phyloP scores from a whole-genome alignment of 2,888 invertebrate genomes.

The Blastobasis adustella region DNA sequence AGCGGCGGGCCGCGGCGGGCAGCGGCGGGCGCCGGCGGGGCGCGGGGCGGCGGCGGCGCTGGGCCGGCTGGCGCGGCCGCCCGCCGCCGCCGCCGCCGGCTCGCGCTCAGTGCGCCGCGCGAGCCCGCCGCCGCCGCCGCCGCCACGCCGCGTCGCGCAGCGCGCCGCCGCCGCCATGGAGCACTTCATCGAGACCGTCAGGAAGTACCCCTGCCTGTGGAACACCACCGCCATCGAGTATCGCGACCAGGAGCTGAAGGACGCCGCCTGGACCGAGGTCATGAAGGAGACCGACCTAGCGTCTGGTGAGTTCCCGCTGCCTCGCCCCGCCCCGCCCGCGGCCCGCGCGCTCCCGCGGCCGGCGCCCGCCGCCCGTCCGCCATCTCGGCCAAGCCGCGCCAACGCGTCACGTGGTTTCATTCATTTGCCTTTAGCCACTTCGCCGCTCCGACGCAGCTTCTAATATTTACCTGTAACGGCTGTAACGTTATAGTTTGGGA shows the following conservation, averaged over 20 bases:
- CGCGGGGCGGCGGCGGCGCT: constrained; percentile 13
- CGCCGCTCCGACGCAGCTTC: not conserved
- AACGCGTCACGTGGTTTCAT: not conserved
- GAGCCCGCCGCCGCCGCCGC: constrained; percentile 19
- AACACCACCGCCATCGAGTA: constrained; percentile 66
- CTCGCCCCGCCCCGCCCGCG: constrained; percentile 49
- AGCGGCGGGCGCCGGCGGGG: constrained; percentile 13
- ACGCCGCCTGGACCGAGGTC: constrained; percentile 66
- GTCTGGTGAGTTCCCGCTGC: constrained; percentile 43
- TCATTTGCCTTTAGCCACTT: not conserved
- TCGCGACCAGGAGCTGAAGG: constrained; percentile 68
- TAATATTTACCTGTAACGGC: no score
- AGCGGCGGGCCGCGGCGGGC: constrained; percentile 12
- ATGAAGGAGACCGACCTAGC: constrained; percentile 62
- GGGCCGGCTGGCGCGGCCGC: constrained; percentile 22
- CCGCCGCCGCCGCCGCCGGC: constrained; percentile 21
- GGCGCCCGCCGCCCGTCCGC: constrained; percentile 23
- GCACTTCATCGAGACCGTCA: constrained; percentile 61
- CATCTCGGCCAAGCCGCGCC: not conserved
- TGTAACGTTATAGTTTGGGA: no score
- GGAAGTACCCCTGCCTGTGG: constrained; percentile 66
- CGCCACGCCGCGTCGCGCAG: constrained; percentile 11
- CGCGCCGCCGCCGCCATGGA: constrained; percentile 39
- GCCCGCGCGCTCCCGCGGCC: constrained; percentile 44
- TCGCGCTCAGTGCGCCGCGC: constrained; percentile 16